Base-by-base conservation (phyloP, 2,888 invertebrate species). In the Oscheius sp. region DNA sequence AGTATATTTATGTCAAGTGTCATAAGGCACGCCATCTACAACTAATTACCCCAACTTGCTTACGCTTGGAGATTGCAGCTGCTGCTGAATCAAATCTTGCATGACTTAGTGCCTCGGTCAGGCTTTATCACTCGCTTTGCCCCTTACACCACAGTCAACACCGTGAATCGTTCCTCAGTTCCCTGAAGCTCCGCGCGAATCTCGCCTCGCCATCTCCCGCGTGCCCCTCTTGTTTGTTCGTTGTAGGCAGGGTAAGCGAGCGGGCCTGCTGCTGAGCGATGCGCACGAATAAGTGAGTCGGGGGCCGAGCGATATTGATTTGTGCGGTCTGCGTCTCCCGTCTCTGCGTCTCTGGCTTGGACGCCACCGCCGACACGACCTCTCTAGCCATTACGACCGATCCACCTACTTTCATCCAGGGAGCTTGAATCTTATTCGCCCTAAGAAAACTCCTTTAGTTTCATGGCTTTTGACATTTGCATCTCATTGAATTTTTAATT, bases 271-370 rank as follows among this genome's bases (percentile, higher is more conserved):
- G 45, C 61, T 42, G 45, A 58, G 31, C 27, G 46, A 61, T 61
- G 69, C 45, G 58, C 63, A 45, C 42, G 61, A 63, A 69, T 68
- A 68, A 70, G 70, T 66, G 70, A 73, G 68, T 70, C 64, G 68
- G 66, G 61, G 55, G 67, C 61, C 52, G 61, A 65, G 68, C 45
- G 52, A n/a, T 71, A 74, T 71, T 67, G 71, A 66, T 67, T n/a
- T 39, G 68, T 23, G n/a, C n/a, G n/a, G n/a, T n/a, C n/a, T n/a
- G n/a, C n/a, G n/a, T n/a, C n/a, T n/a, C n/a, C n/a, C n/a, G n/a
- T n/a, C n/a, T n/a, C n/a, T n/a, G n/a, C n/a, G n/a, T n/a, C n/a
- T n/a, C n/a, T n/a, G n/a, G n/a, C n/a, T n/a, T 25, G 45, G 45
- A 61, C 61, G 61, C 61, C 61, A 45, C 61, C 61, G 45, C 61